Evolutionary conservation across 1,140 invertebrate species (phyloP).

Genomic region (Eumeta japonica): DNA sequence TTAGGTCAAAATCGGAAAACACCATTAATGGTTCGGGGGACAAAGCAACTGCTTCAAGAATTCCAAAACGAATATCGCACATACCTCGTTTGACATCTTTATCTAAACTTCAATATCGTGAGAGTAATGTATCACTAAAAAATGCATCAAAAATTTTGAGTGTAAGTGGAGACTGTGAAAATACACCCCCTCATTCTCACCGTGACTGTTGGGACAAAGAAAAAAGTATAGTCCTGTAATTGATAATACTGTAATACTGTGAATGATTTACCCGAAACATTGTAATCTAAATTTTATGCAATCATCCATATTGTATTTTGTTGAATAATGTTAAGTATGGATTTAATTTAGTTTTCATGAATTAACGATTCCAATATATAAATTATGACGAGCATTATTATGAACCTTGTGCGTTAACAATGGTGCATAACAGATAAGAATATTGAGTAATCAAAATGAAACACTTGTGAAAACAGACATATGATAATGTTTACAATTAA

Average conservation of each 20-base stretch:
- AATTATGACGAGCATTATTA: too few species aligned
- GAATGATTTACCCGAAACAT: not conserved
- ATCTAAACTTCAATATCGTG: constrained; percentile 23
- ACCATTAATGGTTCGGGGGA: constrained; percentile 30
- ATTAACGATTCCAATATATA: too few species aligned
- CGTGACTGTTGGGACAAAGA: constrained; percentile 54
- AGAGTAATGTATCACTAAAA: constrained; percentile 38
- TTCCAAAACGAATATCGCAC: constrained; percentile 35
- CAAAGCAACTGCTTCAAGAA: constrained; percentile 17
- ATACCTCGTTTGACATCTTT: constrained; percentile 44
- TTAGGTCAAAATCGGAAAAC: constrained; percentile 41
- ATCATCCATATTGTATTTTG: not conserved
- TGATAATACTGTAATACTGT: too few species aligned
- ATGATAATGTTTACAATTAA: too few species aligned
- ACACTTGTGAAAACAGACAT: too few species aligned
- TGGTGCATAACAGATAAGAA: too few species aligned
- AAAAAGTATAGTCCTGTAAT: constrained; percentile 50
- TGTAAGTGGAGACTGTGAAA: constrained; percentile 45
- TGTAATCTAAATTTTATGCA: not conserved
- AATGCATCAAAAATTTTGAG: constrained; percentile 26
- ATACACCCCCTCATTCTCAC: constrained; percentile 51
- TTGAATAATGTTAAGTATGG: not conserved
- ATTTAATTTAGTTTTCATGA: too few species aligned
- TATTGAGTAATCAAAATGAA: too few species aligned
- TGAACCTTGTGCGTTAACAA: too few species aligned